These are phyloP conservation scores for Hecatera dysodea DNA, from an alignment of 2,888 invertebrate species.

Conservation along the genomic window DNA sequence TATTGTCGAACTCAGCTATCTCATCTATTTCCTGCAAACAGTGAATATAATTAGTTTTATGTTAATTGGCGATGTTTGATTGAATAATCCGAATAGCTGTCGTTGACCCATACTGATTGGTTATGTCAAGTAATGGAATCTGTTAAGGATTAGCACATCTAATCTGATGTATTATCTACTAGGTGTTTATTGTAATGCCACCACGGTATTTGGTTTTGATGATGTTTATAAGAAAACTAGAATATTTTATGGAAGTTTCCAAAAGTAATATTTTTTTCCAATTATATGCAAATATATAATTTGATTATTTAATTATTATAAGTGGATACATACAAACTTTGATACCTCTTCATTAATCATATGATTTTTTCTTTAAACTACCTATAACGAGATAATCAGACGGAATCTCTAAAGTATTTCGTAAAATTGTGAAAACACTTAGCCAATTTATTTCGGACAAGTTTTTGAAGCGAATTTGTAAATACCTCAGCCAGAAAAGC, in stretches of 20 bases:
- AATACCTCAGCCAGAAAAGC: conserved; percentile 21
- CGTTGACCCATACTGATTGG: conserved; percentile 39
- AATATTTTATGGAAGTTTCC: background rate
- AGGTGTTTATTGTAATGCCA: conserved; percentile 5
- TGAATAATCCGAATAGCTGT: conserved; percentile 39
- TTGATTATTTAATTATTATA: background rate
- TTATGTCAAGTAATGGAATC: conserved; percentile 46
- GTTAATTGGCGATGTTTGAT: conserved; percentile 55
- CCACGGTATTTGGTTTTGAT: background rate
- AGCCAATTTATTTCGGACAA: background rate
- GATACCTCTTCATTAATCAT: background rate
- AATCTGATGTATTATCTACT: conserved; percentile 10
- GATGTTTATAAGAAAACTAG: background rate
- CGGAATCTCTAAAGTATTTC: background rate
- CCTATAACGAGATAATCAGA: background rate
- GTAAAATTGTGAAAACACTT: conserved; percentile 7
- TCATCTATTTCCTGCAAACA: conserved; percentile 52
- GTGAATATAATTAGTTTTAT: conserved; percentile 56
- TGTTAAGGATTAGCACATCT: conserved; percentile 26
- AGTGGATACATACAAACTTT: background rate
- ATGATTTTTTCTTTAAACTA: too few species aligned
- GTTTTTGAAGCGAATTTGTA: conserved; percentile 7
- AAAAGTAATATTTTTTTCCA: too few species aligned
- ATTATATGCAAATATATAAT: too few species aligned
- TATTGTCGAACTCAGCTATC: conserved; percentile 34